phyloP scores from a whole-genome alignment of 2,797 vertebrate genomes.

The Chiloscyllium punctatum region DNA sequence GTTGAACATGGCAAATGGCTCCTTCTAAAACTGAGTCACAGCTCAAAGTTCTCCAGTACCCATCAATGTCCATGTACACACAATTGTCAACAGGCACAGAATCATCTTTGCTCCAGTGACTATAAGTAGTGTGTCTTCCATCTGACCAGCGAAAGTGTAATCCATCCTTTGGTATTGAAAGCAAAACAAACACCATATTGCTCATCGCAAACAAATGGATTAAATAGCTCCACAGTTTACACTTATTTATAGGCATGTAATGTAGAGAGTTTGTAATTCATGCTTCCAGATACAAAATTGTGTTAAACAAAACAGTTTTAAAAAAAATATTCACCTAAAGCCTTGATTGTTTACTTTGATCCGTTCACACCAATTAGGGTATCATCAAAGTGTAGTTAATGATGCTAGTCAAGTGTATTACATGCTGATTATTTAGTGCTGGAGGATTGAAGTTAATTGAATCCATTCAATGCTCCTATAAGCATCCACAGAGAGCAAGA shows the following conservation, averaged over 20 bases:
- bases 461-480: too few species aligned
- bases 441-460: background rate
- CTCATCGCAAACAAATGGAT: background rate
- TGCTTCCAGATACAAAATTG: background rate
- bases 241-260: background rate
- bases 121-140: slow-evolving; percentile 74
- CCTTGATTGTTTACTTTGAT: background rate
- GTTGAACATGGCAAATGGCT: slow-evolving; percentile 75
- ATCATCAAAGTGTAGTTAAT: background rate
- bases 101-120: slow-evolving; percentile 72
- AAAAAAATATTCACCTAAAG: background rate
- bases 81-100: slow-evolving; percentile 63
- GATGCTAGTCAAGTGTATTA: background rate
- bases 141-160: slow-evolving; percentile 83
- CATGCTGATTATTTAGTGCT: background rate
- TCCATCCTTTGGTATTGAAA: slow-evolving; percentile 62
- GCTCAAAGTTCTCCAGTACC: slow-evolving; percentile 82
- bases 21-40: slow-evolving; percentile 69
- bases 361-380: background rate
- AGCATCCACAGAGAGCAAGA: background rate
- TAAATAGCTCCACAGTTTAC: background rate
- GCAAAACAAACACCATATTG: background rate
- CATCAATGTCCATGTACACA: slow-evolving; percentile 78
- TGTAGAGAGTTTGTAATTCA: background rate
- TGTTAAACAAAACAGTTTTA: background rate